Base-by-base conservation (phyloP, 2,888 invertebrate species). In the Drosophila limbata region DNA sequence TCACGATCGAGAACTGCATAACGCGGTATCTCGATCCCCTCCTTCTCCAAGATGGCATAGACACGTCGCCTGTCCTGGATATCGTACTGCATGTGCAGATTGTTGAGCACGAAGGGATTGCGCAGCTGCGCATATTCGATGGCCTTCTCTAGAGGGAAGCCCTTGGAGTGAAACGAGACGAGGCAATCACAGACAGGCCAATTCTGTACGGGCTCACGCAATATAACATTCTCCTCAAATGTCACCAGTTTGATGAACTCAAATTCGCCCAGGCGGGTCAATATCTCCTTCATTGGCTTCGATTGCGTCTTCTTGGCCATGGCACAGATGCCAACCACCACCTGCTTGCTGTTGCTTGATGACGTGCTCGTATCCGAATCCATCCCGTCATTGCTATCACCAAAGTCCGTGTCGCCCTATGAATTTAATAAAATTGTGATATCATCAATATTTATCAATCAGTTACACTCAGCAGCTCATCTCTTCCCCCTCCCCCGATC, bases 291-390 rank as follows among this genome's bases (percentile, higher is more conserved):
- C 99, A 99, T 99, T 13, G 99, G 99, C 93, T 99, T 99, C 77
- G 99, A 98, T 91, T 98, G 97, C 39, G 99, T 98, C 93, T 99
- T 99, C 93, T 99, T 99, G 90, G 97, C 97, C 99, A 99, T 99
- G 81, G 99, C 99, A 94, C 99, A 99, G 69, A 99, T 96, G 73
- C 99, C 99, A 88, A 99, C 98, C 92, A 98, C 95, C 87, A 99
- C 98, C 91, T 98, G 97, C 93, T 97, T 97, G 88, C 96, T 96
- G 91, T 94, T 94, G 81, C 90, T 92, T 21, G 93, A 92, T 25
- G 92, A 92, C 42, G 89, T 94, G 93, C 94, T 94, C 81, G 94
- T 93, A 78, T 94, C 94, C 15, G 94, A 93, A 77, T 95, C 95
- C 91, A 94, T 91, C 3, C 94, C 94, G 90, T 93, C 93, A 84